A percentile compares a stretch with the other conserved stretches of the same genome.
Conservation (phyloP, 2,113 vertebrate genomes). For the Chascanopsetta lugubris region DNA sequence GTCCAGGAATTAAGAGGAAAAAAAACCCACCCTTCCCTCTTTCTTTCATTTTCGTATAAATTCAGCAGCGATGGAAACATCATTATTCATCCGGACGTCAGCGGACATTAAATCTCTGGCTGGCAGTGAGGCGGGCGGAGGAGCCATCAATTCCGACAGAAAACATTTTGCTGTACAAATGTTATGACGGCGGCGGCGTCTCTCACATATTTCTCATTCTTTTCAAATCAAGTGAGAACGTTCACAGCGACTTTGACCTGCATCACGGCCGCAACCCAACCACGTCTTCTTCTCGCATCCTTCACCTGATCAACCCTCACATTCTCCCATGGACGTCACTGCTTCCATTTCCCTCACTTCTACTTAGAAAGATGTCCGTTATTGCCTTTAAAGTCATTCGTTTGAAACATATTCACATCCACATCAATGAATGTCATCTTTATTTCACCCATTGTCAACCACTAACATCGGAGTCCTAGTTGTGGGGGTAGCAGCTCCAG, state of each 20-base stretch:
- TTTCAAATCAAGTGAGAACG: conserved; percentile 61
- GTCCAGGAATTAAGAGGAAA: background rate
- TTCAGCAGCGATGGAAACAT: conserved; percentile 28
- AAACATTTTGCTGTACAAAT: conserved; percentile 67
- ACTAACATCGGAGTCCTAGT: too few species aligned
- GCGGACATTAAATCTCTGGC: conserved; percentile 35
- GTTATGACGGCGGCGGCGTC: conserved; percentile 71
- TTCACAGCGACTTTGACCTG: conserved; percentile 50
- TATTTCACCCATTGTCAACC: too few species aligned
- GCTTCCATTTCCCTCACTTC: too few species aligned
- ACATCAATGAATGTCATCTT: too few species aligned
- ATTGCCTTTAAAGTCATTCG: too few species aligned
- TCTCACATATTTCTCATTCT: conserved; percentile 64
- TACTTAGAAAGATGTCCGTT: too few species aligned
- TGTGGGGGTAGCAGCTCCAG: too few species aligned
- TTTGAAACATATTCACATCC: too few species aligned
- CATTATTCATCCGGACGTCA: conserved; percentile 56
- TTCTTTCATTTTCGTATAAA: conserved; percentile 8
- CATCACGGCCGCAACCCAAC: too few species aligned
- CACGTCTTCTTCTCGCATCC: too few species aligned
- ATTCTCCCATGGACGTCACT: too few species aligned
- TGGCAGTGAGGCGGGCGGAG: conserved; percentile 29
- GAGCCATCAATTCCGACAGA: conserved; percentile 49
- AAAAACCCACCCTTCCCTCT: background rate
- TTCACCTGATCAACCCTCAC: too few species aligned